phyloP scores from a whole-genome alignment of 2,797 vertebrate genomes.

The Enteromius mattozi region DNA sequence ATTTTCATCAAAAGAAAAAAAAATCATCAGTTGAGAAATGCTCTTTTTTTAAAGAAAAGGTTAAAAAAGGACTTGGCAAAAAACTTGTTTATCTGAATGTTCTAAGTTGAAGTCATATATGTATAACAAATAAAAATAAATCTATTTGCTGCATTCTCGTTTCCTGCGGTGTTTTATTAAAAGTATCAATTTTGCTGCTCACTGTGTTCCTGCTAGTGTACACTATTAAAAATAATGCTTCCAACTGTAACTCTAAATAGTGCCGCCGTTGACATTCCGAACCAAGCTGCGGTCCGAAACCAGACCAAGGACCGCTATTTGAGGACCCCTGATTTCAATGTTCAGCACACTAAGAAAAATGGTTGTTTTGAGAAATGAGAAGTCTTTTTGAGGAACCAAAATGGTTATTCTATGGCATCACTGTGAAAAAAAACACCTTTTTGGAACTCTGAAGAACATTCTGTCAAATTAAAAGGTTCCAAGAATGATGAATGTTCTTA shows the following conservation, averaged over 20 bases:
- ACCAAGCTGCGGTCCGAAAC: neutral
- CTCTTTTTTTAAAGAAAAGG: no score
- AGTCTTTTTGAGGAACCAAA: neutral
- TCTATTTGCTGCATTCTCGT: neutral
- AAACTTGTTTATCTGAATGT: no score
- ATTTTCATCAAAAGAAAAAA: no score
- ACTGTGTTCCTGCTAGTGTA: neutral
- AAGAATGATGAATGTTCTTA: neutral
- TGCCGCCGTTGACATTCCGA: neutral
- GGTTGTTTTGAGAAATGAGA: neutral
- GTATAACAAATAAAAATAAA: no score
- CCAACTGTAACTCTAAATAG: neutral
- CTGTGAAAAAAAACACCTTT: neutral
- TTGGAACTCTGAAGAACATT: neutral
- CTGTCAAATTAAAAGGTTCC: neutral
- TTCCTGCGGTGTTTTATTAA: neutral
- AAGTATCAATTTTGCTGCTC: neutral
- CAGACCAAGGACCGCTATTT: no score
- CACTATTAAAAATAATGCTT: no score
- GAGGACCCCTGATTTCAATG: neutral
- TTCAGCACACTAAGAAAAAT: neutral
- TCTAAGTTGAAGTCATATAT: no score
- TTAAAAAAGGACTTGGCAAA: no score
- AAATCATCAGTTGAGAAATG: no score
- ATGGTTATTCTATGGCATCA: neutral